Conservation (phyloP, 2,113 vertebrate species). For the Lepisosteus osseus region DNA sequence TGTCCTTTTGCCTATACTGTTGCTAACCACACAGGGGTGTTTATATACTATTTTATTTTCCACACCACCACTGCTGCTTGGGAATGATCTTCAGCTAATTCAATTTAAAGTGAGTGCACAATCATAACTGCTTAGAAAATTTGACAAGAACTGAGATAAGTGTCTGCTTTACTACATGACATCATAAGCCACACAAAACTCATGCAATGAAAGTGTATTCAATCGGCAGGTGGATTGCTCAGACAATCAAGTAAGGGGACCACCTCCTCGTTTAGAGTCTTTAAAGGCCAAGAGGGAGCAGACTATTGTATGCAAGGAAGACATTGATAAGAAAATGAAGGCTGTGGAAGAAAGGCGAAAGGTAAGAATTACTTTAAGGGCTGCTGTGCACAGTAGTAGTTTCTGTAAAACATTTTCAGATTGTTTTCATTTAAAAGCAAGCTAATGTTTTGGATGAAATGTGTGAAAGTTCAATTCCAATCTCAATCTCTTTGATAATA, state of each 20-base stretch:
- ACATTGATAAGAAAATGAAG: slow-evolving; percentile 66
- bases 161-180: too few relatives aligned
- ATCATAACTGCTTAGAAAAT: too few relatives aligned
- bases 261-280: slow-evolving; percentile 72
- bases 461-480: too few relatives aligned
- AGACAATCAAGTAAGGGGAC: slow-evolving; percentile 46
- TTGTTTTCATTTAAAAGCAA: not conserved
- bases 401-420: not conserved
- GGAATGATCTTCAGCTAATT: slow-evolving; percentile 20
- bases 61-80: not conserved
- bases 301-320: slow-evolving; percentile 53
- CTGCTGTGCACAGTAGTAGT: not conserved
- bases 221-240: slow-evolving; percentile 44
- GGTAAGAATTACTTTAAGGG: slow-evolving; percentile 35
- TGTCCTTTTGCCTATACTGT: too few relatives aligned
- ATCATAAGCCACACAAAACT: too few relatives aligned
- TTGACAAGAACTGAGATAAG: too few relatives aligned
- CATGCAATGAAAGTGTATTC: too few relatives aligned
- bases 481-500: too few relatives aligned
- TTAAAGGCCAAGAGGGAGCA: slow-evolving; percentile 54
- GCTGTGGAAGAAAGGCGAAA: slow-evolving; percentile 62
- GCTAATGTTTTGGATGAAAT: too few relatives aligned
- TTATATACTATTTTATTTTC: too few relatives aligned
- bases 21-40: too few relatives aligned
- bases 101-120: slow-evolving; percentile 7